Base-by-base conservation (phyloP, 1,140 invertebrate species). In the Philaenus spumarius region DNA sequence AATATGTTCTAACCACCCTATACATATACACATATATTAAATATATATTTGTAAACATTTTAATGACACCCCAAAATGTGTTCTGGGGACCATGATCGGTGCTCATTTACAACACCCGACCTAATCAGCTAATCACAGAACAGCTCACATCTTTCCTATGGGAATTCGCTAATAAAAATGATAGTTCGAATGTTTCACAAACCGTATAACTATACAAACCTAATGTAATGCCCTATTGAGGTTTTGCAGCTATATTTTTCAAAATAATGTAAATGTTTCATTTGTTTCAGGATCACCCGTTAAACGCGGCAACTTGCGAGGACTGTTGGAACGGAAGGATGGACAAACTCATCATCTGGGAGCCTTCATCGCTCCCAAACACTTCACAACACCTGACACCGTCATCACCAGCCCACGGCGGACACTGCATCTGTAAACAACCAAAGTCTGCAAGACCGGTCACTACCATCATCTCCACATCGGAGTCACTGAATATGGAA, bases 291-390 rank as follows among this genome's bases (percentile, higher is more conserved):
- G 84, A 86, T 64, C 77, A 85, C 66, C 62, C 84, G 0, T 89
- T 89, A 66, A 88, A 87, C 60, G 82, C 86, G 34, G 85, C 87
- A 0, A 81, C 85, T 14, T 92, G 89, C 66, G 80, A 82, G 17
- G 84, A 89, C 47, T 93, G 90, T 57, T 86, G 90, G 72, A 85
- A 89, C 65, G 89, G 91, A 64, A 78, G 86, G 7, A 87, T 89
- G 3, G 89, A 93, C 61, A 87, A 89, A 67, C 71, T 90, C n/a
- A 78, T 87, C 1, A 78, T 88, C 23, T 85, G 83, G 79, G 87
- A 89, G 66, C 85, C 86, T 17, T 30, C 26, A 30, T 71, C 71
- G 34, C 67, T 67, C 23, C 69, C 69, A 63, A 69, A 78, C 67
- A 62, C 60, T 66, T 79, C 66, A 69, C 82, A 64, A 71, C 77